phyloP scores from a whole-genome alignment of 2,888 invertebrate species.

The Catocala sponsa region DNA sequence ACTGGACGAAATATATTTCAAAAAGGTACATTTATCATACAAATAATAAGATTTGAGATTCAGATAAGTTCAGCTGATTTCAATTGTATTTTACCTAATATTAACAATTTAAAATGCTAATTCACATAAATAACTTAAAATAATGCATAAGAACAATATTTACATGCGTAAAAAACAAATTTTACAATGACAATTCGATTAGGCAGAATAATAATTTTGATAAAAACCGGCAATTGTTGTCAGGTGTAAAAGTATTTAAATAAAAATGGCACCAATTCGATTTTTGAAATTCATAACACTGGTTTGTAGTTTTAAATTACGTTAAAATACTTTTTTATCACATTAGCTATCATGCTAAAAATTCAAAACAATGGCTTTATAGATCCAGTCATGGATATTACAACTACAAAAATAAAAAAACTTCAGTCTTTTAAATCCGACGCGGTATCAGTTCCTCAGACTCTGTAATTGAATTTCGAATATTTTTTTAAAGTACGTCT shows the following conservation, averaged over 20 bases:
- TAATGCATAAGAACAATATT: conserved; percentile 72
- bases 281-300: conserved; percentile 64
- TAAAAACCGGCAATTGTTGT: conserved; percentile 68
- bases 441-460: conserved; percentile 65
- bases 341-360: conserved; percentile 75
- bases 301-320: conserved; percentile 63
- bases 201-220: conserved; percentile 55
- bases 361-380: conserved; percentile 71
- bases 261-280: conserved; percentile 73
- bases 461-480: conserved; percentile 49
- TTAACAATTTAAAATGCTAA: conserved; percentile 78
- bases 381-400: conserved; percentile 77
- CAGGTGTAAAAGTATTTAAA: conserved; percentile 65
- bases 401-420: conserved; percentile 71
- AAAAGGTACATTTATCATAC: conserved; percentile 79
- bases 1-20: conserved; percentile 84
- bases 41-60: conserved; percentile 82
- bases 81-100: conserved; percentile 75
- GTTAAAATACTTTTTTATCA: conserved; percentile 83
- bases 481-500: conserved; percentile 42
- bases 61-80: conserved; percentile 86
- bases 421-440: conserved; percentile 84
- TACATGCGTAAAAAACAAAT: conserved; percentile 76
- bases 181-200: conserved; percentile 69
- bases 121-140: conserved; percentile 87